These are phyloP conservation scores for Sphenopsis melanotis DNA, from an alignment of 2,797 vertebrate species.

Conservation along the genomic window DNA sequence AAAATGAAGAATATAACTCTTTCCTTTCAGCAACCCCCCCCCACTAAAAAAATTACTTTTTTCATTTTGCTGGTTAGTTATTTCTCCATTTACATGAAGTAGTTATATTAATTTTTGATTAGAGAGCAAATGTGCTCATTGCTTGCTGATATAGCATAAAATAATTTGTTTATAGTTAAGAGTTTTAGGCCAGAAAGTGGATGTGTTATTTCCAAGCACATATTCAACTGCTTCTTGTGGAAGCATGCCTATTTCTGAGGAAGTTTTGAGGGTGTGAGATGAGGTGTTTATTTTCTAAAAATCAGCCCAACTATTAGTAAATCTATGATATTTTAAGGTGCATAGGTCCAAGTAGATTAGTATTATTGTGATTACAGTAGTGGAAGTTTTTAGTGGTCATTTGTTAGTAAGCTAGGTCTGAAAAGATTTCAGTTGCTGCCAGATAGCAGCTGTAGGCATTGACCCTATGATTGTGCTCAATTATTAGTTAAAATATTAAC, in stretches of 20 bases:
- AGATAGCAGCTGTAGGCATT: background rate
- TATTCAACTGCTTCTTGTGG: constrained; percentile 50
- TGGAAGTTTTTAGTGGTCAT: background rate
- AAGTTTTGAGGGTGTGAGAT: background rate
- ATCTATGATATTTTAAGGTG: background rate
- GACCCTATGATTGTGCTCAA: background rate
- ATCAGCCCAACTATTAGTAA: background rate
- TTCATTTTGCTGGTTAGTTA: background rate
- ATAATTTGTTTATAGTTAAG: background rate
- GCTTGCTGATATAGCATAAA: background rate
- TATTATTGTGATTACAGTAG: background rate
- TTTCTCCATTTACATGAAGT: background rate
- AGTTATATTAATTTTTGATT: background rate
- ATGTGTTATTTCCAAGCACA: constrained; percentile 63
- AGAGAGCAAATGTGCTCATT: background rate
- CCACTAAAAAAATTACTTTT: background rate
- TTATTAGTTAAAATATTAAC: background rate
- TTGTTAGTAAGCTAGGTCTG: background rate
- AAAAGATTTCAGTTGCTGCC: background rate
- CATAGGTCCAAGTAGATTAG: background rate
- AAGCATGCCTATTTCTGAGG: constrained; percentile 52
- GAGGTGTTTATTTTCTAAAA: background rate
- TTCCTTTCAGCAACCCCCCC: background rate
- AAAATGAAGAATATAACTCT: background rate
- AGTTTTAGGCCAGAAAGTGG: constrained; percentile 17